Base-by-base conservation (phyloP, 1,140 invertebrate genomes). In the Scylla paramamosain region DNA sequence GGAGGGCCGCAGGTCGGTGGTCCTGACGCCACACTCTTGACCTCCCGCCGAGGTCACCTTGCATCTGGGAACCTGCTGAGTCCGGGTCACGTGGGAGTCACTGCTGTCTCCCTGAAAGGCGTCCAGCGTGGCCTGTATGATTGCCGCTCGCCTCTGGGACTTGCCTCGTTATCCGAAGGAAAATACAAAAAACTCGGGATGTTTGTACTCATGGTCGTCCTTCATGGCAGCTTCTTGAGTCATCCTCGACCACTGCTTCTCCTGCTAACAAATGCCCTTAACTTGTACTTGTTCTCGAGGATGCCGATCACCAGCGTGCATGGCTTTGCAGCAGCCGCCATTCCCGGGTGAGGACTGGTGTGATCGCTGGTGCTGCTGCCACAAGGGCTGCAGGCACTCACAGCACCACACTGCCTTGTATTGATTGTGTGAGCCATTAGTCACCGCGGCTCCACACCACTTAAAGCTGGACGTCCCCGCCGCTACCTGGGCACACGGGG, bases 1-100 rank as follows among this genome's bases (percentile, higher is more conserved):
- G 90, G 90, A 91, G 77, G 77, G 90, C 90, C 90, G 31, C 52
- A 77, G 90, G 16, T 91, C 52, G 32, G 52, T 48, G 90, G 46
- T 46, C 90, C 90, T 77, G 67, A 77, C 25, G 67, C 8, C 67
- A 77, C 67, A 77, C 67, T 77, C 16, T 77, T 77, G 67, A 77
- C 25, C 25, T 77, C 67, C 25, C 67, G 67, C 59, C 59, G 48
- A 77, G 28, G 59, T 87, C 90, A 91, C 25, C 29, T 31, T 46
- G 7, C 12, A 46, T 28, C 39, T 16, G 39, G 84, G 84, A 46
- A 87, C 84, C 84, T 87, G 84, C 31, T 87, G 84, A 87, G 67
- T 77, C 67, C 1, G 67, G 67, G 67, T n/a, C 67, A n/a, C 67
- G 25, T 20, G 67, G 67, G 20, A 77, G n/a, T n/a, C 67, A 77